Evolutionary conservation across 2,888 invertebrate species (phyloP).

Genomic region (Tridacna gigas): DNA sequence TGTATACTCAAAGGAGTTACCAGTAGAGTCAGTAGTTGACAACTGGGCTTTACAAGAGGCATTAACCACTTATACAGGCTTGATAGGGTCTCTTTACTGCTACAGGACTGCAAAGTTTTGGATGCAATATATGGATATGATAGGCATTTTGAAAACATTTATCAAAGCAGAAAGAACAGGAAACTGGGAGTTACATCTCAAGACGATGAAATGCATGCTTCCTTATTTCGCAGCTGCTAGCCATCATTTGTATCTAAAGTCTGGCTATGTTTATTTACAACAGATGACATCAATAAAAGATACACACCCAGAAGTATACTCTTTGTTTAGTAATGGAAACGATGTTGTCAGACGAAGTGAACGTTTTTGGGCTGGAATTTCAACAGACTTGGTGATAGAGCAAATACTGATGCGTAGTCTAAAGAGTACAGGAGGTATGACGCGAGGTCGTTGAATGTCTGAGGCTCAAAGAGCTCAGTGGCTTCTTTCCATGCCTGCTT

Average conservation of each 20-base stretch:
- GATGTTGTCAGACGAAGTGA: slow-evolving; percentile 16
- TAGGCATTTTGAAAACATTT: slow-evolving; percentile 57
- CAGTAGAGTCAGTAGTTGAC: background rate
- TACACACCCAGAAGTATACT: slow-evolving; percentile 9
- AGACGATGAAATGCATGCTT: too few relatives aligned
- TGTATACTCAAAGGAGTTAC: slow-evolving; percentile 14
- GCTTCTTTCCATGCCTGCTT: slow-evolving; percentile 15
- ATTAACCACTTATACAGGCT: slow-evolving; percentile 8
- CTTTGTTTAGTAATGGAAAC: background rate
- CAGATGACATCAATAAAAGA: too few relatives aligned
- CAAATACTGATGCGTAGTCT: slow-evolving; percentile 8
- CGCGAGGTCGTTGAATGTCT: slow-evolving; percentile 22
- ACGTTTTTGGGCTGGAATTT: slow-evolving; percentile 13
- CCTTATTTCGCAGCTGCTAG: too few relatives aligned
- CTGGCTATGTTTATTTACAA: too few relatives aligned
- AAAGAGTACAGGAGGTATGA: slow-evolving; percentile 20
- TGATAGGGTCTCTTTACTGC: slow-evolving; percentile 3
- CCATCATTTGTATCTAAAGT: too few relatives aligned
- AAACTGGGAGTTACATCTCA: too few relatives aligned
- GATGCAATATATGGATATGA: slow-evolving; percentile 68
- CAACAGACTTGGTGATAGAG: slow-evolving; percentile 13
- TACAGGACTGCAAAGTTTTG: slow-evolving; percentile 50
- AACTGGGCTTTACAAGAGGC: background rate
- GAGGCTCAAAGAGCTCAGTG: slow-evolving; percentile 12
- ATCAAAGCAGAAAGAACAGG: too few relatives aligned